Evolutionary conservation across 2,888 invertebrate species (phyloP).

Genomic region (Eugnorisma glareosa): DNA sequence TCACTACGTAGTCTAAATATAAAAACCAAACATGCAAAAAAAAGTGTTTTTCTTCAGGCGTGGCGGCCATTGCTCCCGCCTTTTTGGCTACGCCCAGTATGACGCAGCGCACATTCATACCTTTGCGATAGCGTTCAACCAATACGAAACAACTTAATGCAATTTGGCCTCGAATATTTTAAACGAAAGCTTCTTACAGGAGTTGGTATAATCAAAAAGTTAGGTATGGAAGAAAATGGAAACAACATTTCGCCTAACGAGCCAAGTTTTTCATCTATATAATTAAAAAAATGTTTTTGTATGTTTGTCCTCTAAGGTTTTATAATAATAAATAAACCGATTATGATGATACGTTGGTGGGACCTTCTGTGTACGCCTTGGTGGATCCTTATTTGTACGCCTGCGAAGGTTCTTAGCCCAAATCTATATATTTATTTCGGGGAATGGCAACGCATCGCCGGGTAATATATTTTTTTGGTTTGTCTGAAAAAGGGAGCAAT

Average conservation of each 20-base stretch:
- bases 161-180: not conserved
- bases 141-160: slow-evolving; percentile 4
- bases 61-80: slow-evolving; percentile 37
- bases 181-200: not conserved
- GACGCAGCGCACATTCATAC: slow-evolving; percentile 30
- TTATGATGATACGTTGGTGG: not conserved
- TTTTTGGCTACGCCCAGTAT: slow-evolving; percentile 51
- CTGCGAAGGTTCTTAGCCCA: not conserved
- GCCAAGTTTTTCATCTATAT: not conserved
- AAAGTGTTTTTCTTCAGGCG: slow-evolving; percentile 35
- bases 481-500: not conserved
- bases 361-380: not conserved
- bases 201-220: not conserved
- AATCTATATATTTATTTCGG: not conserved
- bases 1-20: not conserved
- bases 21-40: not conserved
- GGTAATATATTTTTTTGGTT: not conserved
- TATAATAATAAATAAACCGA: not conserved
- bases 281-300: not conserved
- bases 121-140: slow-evolving; percentile 23
- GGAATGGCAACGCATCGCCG: too few species aligned
- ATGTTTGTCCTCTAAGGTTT: not conserved
- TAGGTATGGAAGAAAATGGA: not conserved
- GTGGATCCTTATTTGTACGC: not conserved
- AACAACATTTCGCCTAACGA: not conserved